These are phyloP conservation scores for Bambusicola thoracicus DNA, from an alignment of 2,113 vertebrate species.

Conservation along the genomic window DNA sequence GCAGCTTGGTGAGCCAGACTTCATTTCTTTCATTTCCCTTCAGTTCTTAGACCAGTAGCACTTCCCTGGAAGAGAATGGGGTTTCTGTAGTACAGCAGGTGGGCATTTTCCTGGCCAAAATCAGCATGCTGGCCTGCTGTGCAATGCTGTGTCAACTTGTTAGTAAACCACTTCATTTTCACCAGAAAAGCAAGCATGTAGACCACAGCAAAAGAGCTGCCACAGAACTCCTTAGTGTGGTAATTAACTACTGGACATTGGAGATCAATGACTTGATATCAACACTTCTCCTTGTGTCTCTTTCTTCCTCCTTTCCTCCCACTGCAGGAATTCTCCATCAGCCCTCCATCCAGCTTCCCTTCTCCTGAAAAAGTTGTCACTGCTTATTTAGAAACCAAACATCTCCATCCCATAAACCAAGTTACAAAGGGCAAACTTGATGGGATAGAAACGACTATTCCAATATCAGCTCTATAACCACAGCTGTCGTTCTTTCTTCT, in stretches of 20 bases:
- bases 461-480: not conserved
- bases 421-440: not conserved
- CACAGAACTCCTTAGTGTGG: not conserved
- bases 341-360: accelerated
- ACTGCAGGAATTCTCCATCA: not conserved
- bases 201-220: not conserved
- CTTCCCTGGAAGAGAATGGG: not conserved
- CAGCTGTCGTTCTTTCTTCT: not conserved
- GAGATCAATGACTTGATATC: not conserved
- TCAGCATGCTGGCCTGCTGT: not conserved
- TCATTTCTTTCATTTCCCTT: not conserved
- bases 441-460: not conserved
- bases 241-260: not conserved
- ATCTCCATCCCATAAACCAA: not conserved
- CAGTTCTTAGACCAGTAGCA: not conserved
- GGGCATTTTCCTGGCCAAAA: not conserved
- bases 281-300: not conserved
- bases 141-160: not conserved
- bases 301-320: not conserved
- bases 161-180: not conserved
- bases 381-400: not conserved
- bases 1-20: not conserved
- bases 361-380: not conserved
- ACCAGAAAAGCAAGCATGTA: not conserved
- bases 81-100: not conserved